Conservation (phyloP, 2,113 vertebrate species). For the Smithornis capensis region DNA sequence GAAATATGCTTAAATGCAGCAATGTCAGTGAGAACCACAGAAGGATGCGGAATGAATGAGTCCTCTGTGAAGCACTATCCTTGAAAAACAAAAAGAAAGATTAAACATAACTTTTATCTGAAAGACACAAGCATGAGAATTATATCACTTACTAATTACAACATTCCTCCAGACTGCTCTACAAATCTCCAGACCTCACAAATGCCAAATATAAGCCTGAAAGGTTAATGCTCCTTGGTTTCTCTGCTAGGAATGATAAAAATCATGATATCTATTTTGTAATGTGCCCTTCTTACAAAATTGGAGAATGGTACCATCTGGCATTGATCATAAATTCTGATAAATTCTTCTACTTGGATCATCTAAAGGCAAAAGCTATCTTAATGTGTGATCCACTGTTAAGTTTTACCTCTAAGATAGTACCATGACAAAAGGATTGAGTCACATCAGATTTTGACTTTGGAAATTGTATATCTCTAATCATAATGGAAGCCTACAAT, state of each 20-base stretch:
- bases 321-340: too few species aligned
- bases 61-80: not conserved
- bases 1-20: not conserved
- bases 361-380: not conserved
- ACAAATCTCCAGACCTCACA: not conserved
- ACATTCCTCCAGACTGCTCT: not conserved
- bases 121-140: not conserved
- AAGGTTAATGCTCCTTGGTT: not conserved
- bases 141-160: not conserved
- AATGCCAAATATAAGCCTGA: not conserved
- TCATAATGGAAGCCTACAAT: not conserved
- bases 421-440: not conserved
- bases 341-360: not conserved
- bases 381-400: not conserved
- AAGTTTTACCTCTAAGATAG: not conserved
- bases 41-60: not conserved
- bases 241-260: not conserved
- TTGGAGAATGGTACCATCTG: not conserved
- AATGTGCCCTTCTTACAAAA: not conserved
- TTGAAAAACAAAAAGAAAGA: not conserved
- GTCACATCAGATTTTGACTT: not conserved
- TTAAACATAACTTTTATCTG: not conserved
- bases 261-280: rapidly evolving
- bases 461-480: not conserved
- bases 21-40: not conserved